phyloP scores from a whole-genome alignment of 2,113 vertebrate species.

The Bagarius yarrelli region DNA sequence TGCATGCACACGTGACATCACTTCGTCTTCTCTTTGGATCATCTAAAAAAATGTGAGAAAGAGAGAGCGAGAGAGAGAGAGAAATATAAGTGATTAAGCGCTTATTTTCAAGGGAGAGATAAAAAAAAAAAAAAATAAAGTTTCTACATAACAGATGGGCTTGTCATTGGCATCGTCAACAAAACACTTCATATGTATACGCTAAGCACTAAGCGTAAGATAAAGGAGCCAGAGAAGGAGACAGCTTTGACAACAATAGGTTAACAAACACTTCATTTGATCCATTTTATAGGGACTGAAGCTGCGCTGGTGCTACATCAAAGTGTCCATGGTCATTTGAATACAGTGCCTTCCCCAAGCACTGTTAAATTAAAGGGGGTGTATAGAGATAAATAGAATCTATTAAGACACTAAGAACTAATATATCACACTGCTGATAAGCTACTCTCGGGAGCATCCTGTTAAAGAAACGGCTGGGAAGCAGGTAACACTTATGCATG shows the following conservation, averaged over 20 bases:
- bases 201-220: conserved; percentile 57
- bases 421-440: conserved; percentile 70
- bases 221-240: conserved; percentile 62
- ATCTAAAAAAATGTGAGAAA: conserved; percentile 73
- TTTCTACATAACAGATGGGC: conserved; percentile 9
- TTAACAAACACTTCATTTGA: conserved; percentile 67
- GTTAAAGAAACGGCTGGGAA: conserved; percentile 44
- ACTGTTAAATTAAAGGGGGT: conserved; percentile 68
- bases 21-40: conserved; percentile 90
- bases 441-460: conserved; percentile 59
- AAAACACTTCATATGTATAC: conserved; percentile 51
- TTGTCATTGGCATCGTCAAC: conserved; percentile 48
- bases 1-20: conserved; percentile 88
- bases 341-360: conserved; percentile 61
- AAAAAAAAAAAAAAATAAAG: background rate
- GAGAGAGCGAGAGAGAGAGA: background rate
- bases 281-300: conserved; percentile 53
- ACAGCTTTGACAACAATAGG: conserved; percentile 67
- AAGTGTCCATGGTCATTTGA: conserved; percentile 66
- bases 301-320: conserved; percentile 62
- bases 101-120: background rate
- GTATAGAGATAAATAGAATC: conserved; percentile 71
- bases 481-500: conserved; percentile 28
- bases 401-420: conserved; percentile 70
- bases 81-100: background rate